phyloP scores from a whole-genome alignment of 2,888 invertebrate genomes.

The Bellardia bayeri region DNA sequence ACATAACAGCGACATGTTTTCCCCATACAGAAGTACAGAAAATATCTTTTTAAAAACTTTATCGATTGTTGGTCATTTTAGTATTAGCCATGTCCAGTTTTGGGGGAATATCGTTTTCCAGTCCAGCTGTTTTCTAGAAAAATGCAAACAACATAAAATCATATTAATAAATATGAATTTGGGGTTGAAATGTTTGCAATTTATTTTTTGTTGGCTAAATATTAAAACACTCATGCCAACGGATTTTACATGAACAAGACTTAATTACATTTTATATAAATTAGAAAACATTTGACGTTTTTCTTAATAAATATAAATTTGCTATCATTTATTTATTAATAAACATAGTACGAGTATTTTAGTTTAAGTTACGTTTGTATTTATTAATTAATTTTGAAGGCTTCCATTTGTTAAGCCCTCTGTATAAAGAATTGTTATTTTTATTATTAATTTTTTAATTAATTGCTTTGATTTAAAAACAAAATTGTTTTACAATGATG shows the following conservation, averaged over 20 bases:
- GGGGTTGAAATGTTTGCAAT: too few relatives aligned
- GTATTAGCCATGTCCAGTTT: too few relatives aligned
- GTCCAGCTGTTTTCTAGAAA: too few relatives aligned
- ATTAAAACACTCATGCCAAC: too few relatives aligned
- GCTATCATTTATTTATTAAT: conserved; percentile 2
- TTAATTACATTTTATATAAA: not conserved
- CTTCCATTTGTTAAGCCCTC: conserved; percentile 24
- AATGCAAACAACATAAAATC: too few relatives aligned
- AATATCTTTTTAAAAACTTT: too few relatives aligned
- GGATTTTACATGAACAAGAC: not conserved
- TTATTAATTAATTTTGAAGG: conserved; percentile 56
- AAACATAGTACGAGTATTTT: not conserved
- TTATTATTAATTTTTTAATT: not conserved
- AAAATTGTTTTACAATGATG: conserved; percentile 62
- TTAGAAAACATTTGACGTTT: conserved; percentile 6
- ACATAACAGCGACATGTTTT: too few relatives aligned
- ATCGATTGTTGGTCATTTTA: too few relatives aligned
- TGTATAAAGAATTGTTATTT: not conserved
- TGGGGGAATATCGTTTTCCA: too few relatives aligned
- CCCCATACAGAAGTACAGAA: too few relatives aligned
- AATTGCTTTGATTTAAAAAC: conserved; percentile 43
- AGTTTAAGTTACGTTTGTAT: not conserved
- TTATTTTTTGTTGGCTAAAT: too few relatives aligned
- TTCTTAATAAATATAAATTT: conserved; percentile 11
- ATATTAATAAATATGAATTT: too few relatives aligned